Evolutionary conservation across 2,797 vertebrate genomes (phyloP), one percentile per base, ranked within the genome.

Genomic region (Gymnodraco acuticeps): DNA sequence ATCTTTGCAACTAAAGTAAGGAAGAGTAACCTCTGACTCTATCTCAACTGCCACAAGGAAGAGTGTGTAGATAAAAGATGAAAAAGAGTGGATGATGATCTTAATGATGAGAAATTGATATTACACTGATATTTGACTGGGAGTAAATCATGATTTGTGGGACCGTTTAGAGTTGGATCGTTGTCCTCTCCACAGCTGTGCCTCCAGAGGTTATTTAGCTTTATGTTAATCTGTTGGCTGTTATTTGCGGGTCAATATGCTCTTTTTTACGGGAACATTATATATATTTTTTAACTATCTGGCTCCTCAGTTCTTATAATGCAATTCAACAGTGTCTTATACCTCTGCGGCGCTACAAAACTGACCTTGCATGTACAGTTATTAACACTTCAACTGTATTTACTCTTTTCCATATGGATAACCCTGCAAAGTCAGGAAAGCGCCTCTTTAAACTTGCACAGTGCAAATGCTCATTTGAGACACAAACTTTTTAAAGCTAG

Each of bases 401-500:
- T 1, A 38, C 33, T 38, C 1, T 9, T 38, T 38, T 38, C 33
- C 8, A 38, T 2, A 38, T 38, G 6, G 33, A 7, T 9, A 38
- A 38, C 33, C 33, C 8, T 38, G 23, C 45, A 50, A 46, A 63
- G 54, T 38, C 10, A 0, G 1, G 5, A 14, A 1, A 38, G 12
- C 11, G 17, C 1, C 46, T 23, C 14, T 66, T 59, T 38, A 73
- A 51, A 50, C 17, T 27, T 33, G 33, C 9, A 11, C 45, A 3
- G 12, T 27, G 27, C 4, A 10, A 51, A 2, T 27, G 27, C 27
- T 27, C 4, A 59, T 75, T 16, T 64, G n/a, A 56, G 17, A 47
- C 13, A 10, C 38, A 62, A 71, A 81, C 53, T 70, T 76, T 31
- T 65, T 45, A 41, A 74, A 78, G 13, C 73, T 10, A 46, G 43